Percentiles rank a stretch among this genome's conserved stretches.
These are phyloP conservation scores for Mellilla xanthometata DNA, from an alignment of 2,888 invertebrate genomes.

Conservation along the genomic window DNA sequence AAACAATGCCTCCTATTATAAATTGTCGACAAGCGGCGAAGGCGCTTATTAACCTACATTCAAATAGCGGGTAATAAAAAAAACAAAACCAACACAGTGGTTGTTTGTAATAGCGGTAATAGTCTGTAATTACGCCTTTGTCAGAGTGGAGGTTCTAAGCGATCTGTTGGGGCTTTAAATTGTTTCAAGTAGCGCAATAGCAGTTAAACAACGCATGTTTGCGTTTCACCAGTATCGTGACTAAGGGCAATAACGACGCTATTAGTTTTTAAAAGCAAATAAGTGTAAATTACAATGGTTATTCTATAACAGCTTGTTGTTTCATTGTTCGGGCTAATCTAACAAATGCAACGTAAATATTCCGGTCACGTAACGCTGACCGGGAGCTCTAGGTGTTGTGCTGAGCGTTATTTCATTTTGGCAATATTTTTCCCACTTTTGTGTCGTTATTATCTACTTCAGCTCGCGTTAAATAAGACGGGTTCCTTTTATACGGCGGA, in stretches of 20 bases:
- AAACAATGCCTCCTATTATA: constrained; percentile 24
- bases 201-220: constrained; percentile 48
- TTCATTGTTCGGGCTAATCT: constrained; percentile 47
- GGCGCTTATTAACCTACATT: constrained; percentile 42
- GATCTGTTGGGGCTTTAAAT: constrained; percentile 53
- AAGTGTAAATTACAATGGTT: constrained; percentile 54
- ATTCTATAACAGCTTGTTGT: constrained; percentile 42
- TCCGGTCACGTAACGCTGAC: constrained; percentile 41
- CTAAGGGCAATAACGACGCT: constrained; percentile 57
- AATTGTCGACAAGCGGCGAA: constrained; percentile 28
- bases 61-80: constrained; percentile 38
- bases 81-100: constrained; percentile 50
- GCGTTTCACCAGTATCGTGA: constrained; percentile 61
- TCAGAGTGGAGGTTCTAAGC: constrained; percentile 46
- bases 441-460: constrained; percentile 3
- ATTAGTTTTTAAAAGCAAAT: constrained; percentile 61
- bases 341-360: constrained; percentile 39
- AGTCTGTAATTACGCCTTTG: constrained; percentile 54
- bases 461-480: constrained; percentile 1
- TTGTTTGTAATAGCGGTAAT: constrained; percentile 33
- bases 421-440: constrained; percentile 7
- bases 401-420: constrained; percentile 1
- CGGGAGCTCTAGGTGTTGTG: constrained; percentile 21
- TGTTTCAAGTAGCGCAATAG: constrained; percentile 32
- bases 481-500: constrained; percentile 1